Conservation (phyloP, 1,140 invertebrate species). For the Drosophila repleta region DNA sequence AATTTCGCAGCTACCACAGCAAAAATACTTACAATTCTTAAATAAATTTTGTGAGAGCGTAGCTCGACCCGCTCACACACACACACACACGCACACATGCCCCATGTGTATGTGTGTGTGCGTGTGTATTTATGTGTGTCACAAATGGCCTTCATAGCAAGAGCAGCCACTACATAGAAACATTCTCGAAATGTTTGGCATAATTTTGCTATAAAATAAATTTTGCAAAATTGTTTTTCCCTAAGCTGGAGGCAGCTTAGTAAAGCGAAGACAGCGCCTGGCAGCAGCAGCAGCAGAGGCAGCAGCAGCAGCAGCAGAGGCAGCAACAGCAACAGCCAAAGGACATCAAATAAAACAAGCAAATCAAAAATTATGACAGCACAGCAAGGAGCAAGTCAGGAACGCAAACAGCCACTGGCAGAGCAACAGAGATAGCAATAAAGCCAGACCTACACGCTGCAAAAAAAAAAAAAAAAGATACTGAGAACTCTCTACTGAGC, state of each 20-base stretch:
- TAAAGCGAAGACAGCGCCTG: conserved; percentile 45
- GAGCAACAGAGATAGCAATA: conserved; percentile 23
- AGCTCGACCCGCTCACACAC: conserved; percentile 38
- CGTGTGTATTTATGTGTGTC: conserved; percentile 32
- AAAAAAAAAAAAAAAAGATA: conserved; percentile 24
- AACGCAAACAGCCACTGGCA: conserved; percentile 35
- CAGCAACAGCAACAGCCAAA: conserved; percentile 52
- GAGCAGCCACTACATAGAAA: conserved; percentile 72
- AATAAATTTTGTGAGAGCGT: conserved; percentile 69
- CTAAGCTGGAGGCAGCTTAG: conserved; percentile 79
- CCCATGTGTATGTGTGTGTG: conserved; percentile 31
- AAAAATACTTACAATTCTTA: conserved; percentile 78
- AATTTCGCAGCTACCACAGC: conserved; percentile 65
- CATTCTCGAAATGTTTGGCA: conserved; percentile 81
- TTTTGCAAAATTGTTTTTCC: conserved; percentile 82
- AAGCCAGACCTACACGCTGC: conserved; percentile 22
- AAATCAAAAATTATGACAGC: conserved; percentile 83
- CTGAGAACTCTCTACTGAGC: conserved; percentile 30
- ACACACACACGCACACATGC: conserved; percentile 1
- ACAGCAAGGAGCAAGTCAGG: conserved; percentile 67
- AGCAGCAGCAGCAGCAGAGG: conserved; percentile 9
- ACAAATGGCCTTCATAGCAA: conserved; percentile 56
- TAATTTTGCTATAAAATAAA: conserved; percentile 83
- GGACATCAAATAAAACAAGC: conserved; percentile 82
- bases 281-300: conserved; percentile 26